Evolutionary conservation across 2,888 invertebrate genomes (phyloP), one percentile per base, ranked within the genome.

Genomic region (Drosophila paranaensis): DNA sequence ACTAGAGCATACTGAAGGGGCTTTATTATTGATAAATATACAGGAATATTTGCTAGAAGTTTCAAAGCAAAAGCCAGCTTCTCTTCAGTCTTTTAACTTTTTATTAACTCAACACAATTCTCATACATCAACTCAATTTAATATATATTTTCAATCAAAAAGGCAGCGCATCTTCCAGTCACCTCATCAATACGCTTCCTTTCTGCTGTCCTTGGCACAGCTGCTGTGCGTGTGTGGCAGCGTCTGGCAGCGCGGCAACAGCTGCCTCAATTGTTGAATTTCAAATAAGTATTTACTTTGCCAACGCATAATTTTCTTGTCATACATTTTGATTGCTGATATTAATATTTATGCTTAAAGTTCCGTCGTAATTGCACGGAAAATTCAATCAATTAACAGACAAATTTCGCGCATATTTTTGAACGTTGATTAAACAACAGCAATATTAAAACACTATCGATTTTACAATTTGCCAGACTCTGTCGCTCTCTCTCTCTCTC

Each of bases 251-350:
- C 53, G 35, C 45, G 53, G 45, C 62, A 58, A 4, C 46, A 27
- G 58, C 58, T 58, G 58, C 53, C 60, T 43, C 56, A 58, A 66
- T 65, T 70, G 78, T 56, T 74, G 76, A 73, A 75, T 72, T 72
- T 72, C 57, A 84, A 84, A 82, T 77, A 67, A 62, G 70, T 73
- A 74, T 74, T 77, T 79, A 58, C 55, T 62, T 71, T 69, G 55
- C 45, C 63, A 65, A 51, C 58, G 78, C 83, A 86, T 81, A 88
- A 88, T 81, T 82, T 88, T 53, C 74, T 71, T 88, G 86, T 81
- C 83, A 82, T 82, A 87, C 79, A 79, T 80, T 87, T 87, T 87
- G 82, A 84, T 84, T 87, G 84, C 69, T 58, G 43, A 66, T 76
- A 74, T 74, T 81, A 76, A 84, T 82, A 84, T 84, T 88, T 85